These are phyloP conservation scores for Copidosoma aretas DNA, from an alignment of 2,888 invertebrate species.

Conservation along the genomic window DNA sequence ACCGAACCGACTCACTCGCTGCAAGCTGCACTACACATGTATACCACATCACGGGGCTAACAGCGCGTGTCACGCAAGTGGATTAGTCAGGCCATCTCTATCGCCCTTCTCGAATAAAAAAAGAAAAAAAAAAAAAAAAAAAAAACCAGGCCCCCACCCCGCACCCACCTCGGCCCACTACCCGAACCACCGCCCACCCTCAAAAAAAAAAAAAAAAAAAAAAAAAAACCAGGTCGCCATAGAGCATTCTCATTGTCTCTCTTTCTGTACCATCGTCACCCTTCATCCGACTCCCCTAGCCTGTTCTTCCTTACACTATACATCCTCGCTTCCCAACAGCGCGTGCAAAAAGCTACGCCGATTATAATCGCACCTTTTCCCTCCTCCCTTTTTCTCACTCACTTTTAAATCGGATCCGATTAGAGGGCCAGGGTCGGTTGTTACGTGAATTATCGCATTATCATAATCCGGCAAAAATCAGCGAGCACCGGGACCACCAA, in stretches of 20 bases:
- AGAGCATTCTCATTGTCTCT: background rate
- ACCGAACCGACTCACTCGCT: too few relatives aligned
- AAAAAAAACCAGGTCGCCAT: background rate
- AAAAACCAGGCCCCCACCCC: background rate
- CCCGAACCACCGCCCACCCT: too few relatives aligned
- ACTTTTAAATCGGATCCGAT: constrained; percentile 31
- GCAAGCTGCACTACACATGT: too few relatives aligned
- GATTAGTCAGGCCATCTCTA: background rate
- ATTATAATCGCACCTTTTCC: constrained; percentile 17
- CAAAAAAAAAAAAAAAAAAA: background rate
- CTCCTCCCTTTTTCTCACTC: background rate
- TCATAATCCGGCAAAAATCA: background rate
- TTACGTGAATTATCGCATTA: background rate
- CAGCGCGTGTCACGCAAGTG: background rate
- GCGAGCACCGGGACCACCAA: constrained; percentile 21
- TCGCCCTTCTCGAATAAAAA: too few relatives aligned
- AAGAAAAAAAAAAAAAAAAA: background rate
- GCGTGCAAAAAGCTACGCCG: constrained; percentile 34
- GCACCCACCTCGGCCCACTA: too few relatives aligned
- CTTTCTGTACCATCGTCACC: background rate
- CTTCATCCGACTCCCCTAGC: constrained; percentile 8
- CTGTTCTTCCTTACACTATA: constrained; percentile 1
- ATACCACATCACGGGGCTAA: background rate
- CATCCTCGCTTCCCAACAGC: constrained; percentile 28
- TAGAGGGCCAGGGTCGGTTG: constrained; percentile 11